Base-by-base conservation (phyloP, 2,888 invertebrate species). In the Noctua fimbriata region DNA sequence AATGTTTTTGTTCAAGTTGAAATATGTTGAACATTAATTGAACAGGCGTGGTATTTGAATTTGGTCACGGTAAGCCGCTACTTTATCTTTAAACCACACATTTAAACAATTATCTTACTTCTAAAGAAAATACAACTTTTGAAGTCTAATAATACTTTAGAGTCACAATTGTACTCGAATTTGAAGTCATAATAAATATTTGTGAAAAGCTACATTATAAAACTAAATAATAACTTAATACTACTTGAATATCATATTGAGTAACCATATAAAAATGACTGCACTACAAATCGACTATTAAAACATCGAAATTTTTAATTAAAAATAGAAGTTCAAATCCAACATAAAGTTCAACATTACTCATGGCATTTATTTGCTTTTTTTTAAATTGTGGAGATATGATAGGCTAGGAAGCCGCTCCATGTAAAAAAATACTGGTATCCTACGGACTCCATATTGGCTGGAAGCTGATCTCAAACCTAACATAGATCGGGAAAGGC, bases 31-130 rank as follows among this genome's bases (percentile, higher is more conserved):
- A 83, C 87, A 82, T 81, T 81, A 80, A 83, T 81, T 79, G 70
- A 76, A 78, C 78, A 78, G 78, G 84, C 65, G 88, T 74, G 82
- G 88, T 73, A 87, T 90, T 90, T 87, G 47, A 14, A 86, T 87
- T 89, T 83, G 69, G 70, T 74, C 66, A 74, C 75, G 88, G 85
- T 66, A 79, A 36, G 14, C 76, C 86, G 73, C 78, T 80, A 6
- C 65, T 84, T 79, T 76, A 55, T 87, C 76, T 83, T 86, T 63
- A 2, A 83, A 84, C 81, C 87, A 84, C 82, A 66, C 79, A 52
- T 58, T 79, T 67, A 81, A 69, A 60, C 78, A 83, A 67, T 55
- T 73, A 66, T 28, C 52, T 72, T 69, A 81, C 18, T 32, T 47
- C 79, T 73, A 47, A 76, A 69, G 32, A 74, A 41, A 70, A 79